Evolutionary conservation across 1,140 invertebrate genomes (phyloP).

Genomic region (Scaptomyza pallida): DNA sequence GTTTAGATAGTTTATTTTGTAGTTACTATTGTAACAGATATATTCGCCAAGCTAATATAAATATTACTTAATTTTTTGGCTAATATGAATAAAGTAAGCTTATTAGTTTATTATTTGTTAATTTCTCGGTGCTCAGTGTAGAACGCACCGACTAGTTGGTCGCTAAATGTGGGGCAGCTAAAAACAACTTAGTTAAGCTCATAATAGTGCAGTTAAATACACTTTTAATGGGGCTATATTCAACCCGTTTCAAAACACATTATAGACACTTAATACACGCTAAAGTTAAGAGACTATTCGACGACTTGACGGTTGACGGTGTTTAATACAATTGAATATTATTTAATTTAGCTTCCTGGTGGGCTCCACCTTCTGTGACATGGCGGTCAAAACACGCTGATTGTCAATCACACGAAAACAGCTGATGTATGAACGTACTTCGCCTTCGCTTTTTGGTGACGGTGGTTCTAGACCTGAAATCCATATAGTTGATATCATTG

Average conservation of each 20-base stretch:
- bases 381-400: slow-evolving; percentile 89
- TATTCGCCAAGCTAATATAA: slow-evolving; percentile 40
- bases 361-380: slow-evolving; percentile 90
- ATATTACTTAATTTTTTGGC: slow-evolving; percentile 42
- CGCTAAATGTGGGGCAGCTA: slow-evolving; percentile 33
- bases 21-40: slow-evolving; percentile 20
- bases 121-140: slow-evolving; percentile 18
- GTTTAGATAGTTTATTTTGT: slow-evolving; percentile 45
- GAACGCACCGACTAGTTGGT: slow-evolving; percentile 61
- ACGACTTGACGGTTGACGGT: slow-evolving; percentile 16
- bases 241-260: slow-evolving; percentile 26
- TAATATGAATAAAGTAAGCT: slow-evolving; percentile 55
- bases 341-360: slow-evolving; percentile 63
- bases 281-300: slow-evolving; percentile 27
- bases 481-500: not conserved
- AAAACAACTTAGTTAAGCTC: slow-evolving; percentile 67
- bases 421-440: slow-evolving; percentile 87
- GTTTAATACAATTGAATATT: slow-evolving; percentile 18
- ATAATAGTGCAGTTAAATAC: slow-evolving; percentile 67
- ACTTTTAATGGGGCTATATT: slow-evolving; percentile 13
- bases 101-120: slow-evolving; percentile 29
- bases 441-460: slow-evolving; percentile 88
- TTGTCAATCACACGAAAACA: slow-evolving; percentile 91
- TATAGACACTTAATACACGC: slow-evolving; percentile 34
- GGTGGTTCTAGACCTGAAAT: slow-evolving; percentile 87